A percentile compares a stretch with the other conserved stretches of the same genome.
phyloP scores from a whole-genome alignment of 2,888 invertebrate genomes.

The Ectropis crepuscularia region DNA sequence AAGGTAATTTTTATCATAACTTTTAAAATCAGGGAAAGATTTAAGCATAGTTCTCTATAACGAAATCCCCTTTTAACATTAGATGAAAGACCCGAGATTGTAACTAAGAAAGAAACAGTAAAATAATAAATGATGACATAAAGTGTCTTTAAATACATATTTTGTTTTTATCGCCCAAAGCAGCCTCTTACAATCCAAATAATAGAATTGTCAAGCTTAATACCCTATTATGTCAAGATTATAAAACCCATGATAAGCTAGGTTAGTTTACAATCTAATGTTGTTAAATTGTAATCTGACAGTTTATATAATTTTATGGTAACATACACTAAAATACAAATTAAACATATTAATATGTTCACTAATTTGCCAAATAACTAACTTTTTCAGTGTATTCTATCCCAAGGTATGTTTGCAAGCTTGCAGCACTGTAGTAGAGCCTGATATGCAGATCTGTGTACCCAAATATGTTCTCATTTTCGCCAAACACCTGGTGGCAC shows the following conservation, averaged over 20 bases:
- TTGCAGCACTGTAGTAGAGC: constrained; percentile 92
- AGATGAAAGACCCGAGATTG: too few species aligned
- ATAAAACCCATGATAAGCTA: too few species aligned
- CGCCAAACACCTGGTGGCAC: constrained; percentile 97
- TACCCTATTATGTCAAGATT: too few species aligned
- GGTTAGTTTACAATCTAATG: too few species aligned
- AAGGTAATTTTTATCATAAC: background rate
- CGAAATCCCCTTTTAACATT: too few species aligned
- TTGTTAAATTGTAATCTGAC: background rate
- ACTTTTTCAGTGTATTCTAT: constrained; percentile 90
- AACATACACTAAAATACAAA: background rate
- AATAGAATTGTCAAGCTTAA: too few species aligned
- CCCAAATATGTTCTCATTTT: constrained; percentile 96
- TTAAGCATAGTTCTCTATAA: too few species aligned
- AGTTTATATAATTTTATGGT: background rate
- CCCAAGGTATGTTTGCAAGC: constrained; percentile 91
- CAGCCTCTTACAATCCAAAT: too few species aligned
- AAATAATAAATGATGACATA: too few species aligned
- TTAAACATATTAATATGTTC: background rate
- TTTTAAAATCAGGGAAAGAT: background rate
- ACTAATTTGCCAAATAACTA: constrained; percentile 4
- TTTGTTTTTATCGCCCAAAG: too few species aligned
- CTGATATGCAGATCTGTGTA: constrained; percentile 93
- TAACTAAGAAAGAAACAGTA: too few species aligned
- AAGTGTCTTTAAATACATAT: too few species aligned